These are phyloP conservation scores for Varroa destructor DNA, from an alignment of 1,140 invertebrate genomes.

Conservation along the genomic window DNA sequence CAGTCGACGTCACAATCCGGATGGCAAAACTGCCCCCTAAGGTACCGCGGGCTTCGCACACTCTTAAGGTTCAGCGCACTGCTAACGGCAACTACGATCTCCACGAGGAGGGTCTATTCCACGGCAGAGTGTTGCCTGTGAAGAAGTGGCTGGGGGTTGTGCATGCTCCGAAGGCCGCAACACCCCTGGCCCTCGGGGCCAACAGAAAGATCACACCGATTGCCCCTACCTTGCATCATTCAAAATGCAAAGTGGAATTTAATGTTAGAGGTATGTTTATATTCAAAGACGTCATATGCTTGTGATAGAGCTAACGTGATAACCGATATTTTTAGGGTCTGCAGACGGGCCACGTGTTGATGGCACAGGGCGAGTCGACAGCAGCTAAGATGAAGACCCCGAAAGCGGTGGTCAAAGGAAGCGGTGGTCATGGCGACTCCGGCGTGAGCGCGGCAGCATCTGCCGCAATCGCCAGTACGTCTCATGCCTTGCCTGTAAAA, in stretches of 20 bases:
- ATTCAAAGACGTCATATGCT: too few relatives aligned
- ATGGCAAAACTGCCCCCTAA: slow-evolving; percentile 23
- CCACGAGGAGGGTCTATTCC: slow-evolving; percentile 19
- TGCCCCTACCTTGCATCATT: neutral
- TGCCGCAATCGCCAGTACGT: too few relatives aligned
- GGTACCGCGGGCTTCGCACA: slow-evolving; percentile 16
- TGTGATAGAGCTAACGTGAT: too few relatives aligned
- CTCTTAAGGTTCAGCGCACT: slow-evolving; percentile 10
- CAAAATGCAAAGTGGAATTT: slow-evolving; percentile 28
- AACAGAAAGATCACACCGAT: slow-evolving; percentile 25
- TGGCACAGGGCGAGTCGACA: too few relatives aligned
- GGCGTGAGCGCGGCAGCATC: too few relatives aligned
- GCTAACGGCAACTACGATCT: slow-evolving; percentile 27
- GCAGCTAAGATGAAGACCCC: too few relatives aligned
- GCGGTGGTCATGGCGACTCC: too few relatives aligned
- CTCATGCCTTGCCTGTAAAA: too few relatives aligned
- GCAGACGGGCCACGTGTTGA: too few relatives aligned
- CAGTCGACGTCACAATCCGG: slow-evolving; percentile 3
- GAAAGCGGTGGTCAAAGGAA: too few relatives aligned
- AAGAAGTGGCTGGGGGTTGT: slow-evolving; percentile 27
- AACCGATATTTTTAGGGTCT: too few relatives aligned
- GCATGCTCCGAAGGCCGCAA: slow-evolving; percentile 21
- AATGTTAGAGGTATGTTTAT: slow-evolving; percentile 26
- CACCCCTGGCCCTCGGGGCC: slow-evolving; percentile 12
- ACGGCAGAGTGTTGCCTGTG: slow-evolving; percentile 9